Evolutionary conservation across 2,888 invertebrate genomes (phyloP), one percentile per base, ranked within the genome.

Genomic region (Polymixis flavicincta): DNA sequence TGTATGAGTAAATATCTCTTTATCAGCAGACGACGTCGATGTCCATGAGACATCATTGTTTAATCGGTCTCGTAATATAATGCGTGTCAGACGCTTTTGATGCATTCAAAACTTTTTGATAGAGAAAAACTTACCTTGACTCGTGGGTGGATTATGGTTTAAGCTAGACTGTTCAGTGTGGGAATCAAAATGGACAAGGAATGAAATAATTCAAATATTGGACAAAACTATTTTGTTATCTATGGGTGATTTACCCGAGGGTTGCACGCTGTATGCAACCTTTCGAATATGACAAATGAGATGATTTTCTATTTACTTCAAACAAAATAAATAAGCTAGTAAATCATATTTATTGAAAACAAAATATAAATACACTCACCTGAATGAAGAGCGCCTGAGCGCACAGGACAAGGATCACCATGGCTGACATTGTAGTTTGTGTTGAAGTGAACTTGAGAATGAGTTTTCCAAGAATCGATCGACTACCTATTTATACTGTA

Each of bases 381-480:
- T 82, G 67, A 37, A 82, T 25, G 52, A 68, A 63, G 52, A 77
- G 45, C 59, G 52, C 71, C 42, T 71, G 75, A 60, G 61, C 75
- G 67, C 72, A 71, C 42, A 69, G 54, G 54, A 74, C 52, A 45
- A 74, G 63, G 69, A 69, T 65, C 64, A 70, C 61, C 54, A 80
- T 79, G 42, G 17, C 50, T 17, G 50, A 32, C 50, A 66, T 52
- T 32, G 50, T 32, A 32, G 50, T 32, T 52, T 17, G 17, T n/a
- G n/a, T 66, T 2, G 48, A 65, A 50, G 28, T 66, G 11, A n/a
- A 52, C 50, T 32, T 52, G 0, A 52, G 52, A 66, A 52, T 52
- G 32, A 19, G 3, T n/a, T n/a, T 32, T 19, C 0, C 0, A 32
- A 66, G 11, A 52, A n/a, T 32, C 11, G 11, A 11, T 4, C n/a